Conservation (phyloP, 1,140 invertebrate species). For the Dendroctonus ponderosae region DNA sequence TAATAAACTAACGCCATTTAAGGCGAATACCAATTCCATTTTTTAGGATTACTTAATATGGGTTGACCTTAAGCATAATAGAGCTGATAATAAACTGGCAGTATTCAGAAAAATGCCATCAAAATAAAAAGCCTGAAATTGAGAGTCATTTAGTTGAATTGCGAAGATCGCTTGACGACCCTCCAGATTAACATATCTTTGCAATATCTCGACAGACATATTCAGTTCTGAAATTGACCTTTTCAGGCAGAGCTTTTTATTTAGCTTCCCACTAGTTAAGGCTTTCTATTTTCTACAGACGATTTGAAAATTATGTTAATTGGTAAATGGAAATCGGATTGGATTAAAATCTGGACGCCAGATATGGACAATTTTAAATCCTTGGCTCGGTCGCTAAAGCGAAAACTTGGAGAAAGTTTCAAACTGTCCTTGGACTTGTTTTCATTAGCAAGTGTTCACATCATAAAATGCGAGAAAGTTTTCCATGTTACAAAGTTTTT, state of each 20-base stretch:
- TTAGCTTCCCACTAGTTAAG: background rate
- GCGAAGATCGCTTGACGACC: too few species aligned
- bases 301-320: background rate
- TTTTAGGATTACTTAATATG: too few species aligned
- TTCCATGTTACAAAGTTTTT: background rate
- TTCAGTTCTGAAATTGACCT: background rate
- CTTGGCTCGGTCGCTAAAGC: background rate
- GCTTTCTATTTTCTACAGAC: background rate
- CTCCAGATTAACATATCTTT: too few species aligned
- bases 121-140: too few species aligned
- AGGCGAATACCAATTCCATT: too few species aligned
- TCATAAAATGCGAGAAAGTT: conserved; percentile 6
- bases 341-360: too few species aligned
- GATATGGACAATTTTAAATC: background rate
- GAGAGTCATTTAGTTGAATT: too few species aligned
- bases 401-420: conserved; percentile 3
- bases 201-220: background rate
- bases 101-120: too few species aligned
- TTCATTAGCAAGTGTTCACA: conserved; percentile 6
- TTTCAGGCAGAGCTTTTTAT: background rate
- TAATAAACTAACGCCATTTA: too few species aligned
- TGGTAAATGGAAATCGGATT: too few species aligned
- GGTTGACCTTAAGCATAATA: too few species aligned
- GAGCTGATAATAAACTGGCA: too few species aligned
- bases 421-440: background rate